Conservation (phyloP, 2,888 invertebrate genomes). For the Blera fallax region DNA sequence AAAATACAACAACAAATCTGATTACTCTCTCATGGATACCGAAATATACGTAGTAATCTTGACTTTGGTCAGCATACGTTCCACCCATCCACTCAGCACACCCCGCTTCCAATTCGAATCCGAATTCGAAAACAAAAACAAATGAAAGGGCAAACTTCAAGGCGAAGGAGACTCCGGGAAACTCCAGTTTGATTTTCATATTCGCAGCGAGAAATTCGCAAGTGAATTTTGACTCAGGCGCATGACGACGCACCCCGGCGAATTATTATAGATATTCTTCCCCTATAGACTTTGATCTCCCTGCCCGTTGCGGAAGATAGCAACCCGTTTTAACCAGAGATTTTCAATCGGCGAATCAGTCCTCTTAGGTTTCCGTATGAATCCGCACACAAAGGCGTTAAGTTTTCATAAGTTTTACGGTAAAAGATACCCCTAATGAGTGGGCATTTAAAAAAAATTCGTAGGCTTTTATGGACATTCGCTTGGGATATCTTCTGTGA, state of each 20-base stretch:
- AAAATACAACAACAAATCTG: slow-evolving; percentile 20
- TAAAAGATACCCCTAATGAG: neutral
- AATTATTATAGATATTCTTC: slow-evolving; percentile 20
- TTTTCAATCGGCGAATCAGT: slow-evolving; percentile 55
- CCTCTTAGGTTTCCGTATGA: slow-evolving; percentile 38
- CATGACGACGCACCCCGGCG: slow-evolving; percentile 69
- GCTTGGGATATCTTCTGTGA: neutral
- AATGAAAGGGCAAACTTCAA: slow-evolving; percentile 39
- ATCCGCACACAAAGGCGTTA: slow-evolving; percentile 27
- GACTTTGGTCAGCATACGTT: slow-evolving; percentile 59
- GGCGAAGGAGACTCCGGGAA: slow-evolving; percentile 50
- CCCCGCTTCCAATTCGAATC: neutral
- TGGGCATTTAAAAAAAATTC: slow-evolving; percentile 9
- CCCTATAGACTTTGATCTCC: slow-evolving; percentile 2
- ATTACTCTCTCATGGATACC: slow-evolving; percentile 60
- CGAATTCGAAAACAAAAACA: neutral
- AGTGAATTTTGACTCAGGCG: slow-evolving; percentile 16
- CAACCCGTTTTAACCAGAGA: slow-evolving; percentile 56
- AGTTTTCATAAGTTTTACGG: slow-evolving; percentile 7
- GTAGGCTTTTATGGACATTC: slow-evolving; percentile 5
- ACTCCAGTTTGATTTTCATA: slow-evolving; percentile 24
- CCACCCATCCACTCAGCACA: neutral
- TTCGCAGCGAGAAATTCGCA: neutral
- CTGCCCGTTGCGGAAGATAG: neutral
- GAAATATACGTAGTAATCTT: slow-evolving; percentile 64